Evolutionary conservation across 2,797 vertebrate species (phyloP).

Genomic region (Mus caroli): DNA sequence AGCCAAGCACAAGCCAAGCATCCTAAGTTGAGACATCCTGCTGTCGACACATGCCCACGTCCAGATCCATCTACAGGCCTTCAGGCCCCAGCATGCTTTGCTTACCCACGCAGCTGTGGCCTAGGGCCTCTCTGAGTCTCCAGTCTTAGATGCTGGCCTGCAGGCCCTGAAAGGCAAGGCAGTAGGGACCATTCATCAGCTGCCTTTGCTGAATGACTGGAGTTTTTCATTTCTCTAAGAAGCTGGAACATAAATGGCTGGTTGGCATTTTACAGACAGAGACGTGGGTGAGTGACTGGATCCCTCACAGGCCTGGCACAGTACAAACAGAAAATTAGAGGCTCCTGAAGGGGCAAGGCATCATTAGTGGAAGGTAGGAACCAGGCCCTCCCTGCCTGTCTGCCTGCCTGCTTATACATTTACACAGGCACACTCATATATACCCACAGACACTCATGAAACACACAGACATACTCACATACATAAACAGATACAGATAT

Average conservation of each 20-base stretch:
- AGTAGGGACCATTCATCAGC: constrained; percentile 34
- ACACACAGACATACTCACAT: background rate
- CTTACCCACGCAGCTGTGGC: accelerated
- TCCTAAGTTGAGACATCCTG: accelerated
- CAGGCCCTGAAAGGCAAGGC: background rate
- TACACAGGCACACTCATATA: background rate
- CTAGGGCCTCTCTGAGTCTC: background rate
- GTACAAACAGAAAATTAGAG: background rate
- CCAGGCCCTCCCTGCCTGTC: background rate
- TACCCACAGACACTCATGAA: background rate
- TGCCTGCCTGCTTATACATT: background rate
- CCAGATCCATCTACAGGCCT: background rate
- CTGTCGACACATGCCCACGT: background rate
- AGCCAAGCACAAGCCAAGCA: background rate
- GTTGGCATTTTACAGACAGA: constrained; percentile 77
- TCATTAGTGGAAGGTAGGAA: constrained; percentile 29
- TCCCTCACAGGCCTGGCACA: constrained; percentile 38
- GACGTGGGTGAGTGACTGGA: constrained; percentile 73
- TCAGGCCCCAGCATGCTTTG: background rate
- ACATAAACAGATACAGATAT: background rate
- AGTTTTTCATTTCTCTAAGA: constrained; percentile 78
- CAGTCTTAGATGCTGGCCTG: background rate
- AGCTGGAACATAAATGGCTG: constrained; percentile 71
- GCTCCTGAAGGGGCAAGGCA: background rate
- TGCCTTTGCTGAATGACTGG: constrained; percentile 70